Evolutionary conservation across 2,797 vertebrate genomes (phyloP), one percentile per base, ranked within the genome.

Genomic region (Varecia variegata): DNA sequence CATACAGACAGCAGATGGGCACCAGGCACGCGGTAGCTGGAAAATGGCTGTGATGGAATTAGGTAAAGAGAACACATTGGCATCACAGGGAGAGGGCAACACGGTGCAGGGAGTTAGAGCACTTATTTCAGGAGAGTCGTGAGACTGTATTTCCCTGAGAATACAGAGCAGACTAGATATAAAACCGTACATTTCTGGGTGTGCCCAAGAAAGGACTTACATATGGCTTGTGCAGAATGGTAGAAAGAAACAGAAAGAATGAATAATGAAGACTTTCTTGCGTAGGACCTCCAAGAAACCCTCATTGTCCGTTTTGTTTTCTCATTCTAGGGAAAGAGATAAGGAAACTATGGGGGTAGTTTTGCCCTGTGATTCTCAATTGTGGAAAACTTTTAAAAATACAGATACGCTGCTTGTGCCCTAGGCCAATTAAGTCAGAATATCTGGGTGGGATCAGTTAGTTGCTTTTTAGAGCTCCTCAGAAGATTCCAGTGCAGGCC

Each of bases 1-100:
- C 99, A 5, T 99, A 98, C 7, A 99, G 98, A 89, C 98, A 98
- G 90, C 99, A 99, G 56, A 99, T 71, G 4, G 99, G 99, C 95
- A 99, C 97, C n/a, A 99, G 98, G 96, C 99, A 99, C 14, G 99
- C 98, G 30, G 99, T 99, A 30, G 97, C 99, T 0, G 99, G 98
- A 74, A 97, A 98, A 95, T 99, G 99, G 45, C 99, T 99, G 96
- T 4, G 70, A 89, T 54, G 38, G 50, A 62, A 18, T 86, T 30
- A 79, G 94, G 71, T 97, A 93, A 98, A 91, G 96, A 92, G 79
- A 92, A 88, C 11, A 90, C 65, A 82, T 2, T 76, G 81, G 73
- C 50, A 92, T 93, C 20, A 2, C 0, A 17, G 0, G 15, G 38
- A 85, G 14, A 3, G 54, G n/a, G 67, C 7, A 20, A 30, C 21